Base-by-base conservation (phyloP, 2,888 invertebrate species). In the Epinotia ramella region DNA sequence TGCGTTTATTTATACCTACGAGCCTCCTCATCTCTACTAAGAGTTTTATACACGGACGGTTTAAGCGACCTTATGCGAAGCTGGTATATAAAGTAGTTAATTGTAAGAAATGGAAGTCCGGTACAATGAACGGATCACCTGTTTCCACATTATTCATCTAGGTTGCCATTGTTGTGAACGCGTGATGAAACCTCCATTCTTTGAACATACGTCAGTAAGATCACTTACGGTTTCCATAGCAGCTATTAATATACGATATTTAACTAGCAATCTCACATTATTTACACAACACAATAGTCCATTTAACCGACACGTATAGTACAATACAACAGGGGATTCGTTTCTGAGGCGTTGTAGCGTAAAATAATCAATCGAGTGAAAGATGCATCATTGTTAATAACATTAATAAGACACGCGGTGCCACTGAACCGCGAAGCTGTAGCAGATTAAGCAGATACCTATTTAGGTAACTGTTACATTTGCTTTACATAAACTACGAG, bases 111-210 rank as follows among this genome's bases (percentile, higher is more conserved):
- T 64, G 49, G 65, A n/a, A 56, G 66, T 66, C 71, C 62, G 40
- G 76, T 28, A 74, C 74, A 72, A 76, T 71, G 62, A 67, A 76
- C 71, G 56, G 71, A 67, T 72, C 67, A 66, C 76, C 70, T 66
- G 73, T 69, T 69, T 73, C 70, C 65, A 73, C 69, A 73, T 70
- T 73, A 77, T 74, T 77, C 70, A 73, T 63, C 72, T 81, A 40
- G 66, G 68, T 57, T 64, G 82, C 87, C 79, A 88, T 88, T 89
- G 89, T 89, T 87, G 60, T 59, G 60, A 59, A 69, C 84, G 79
- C 81, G 79, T 77, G 78, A 82, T 87, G 85, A 88, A 84, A 90
- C 88, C 80, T 78, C 79, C 82, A 87, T 87, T 89, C 84, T 88
- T 88, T 83, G 80, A 80, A 80, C 70, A 80, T 57, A 80, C 81